A percentile compares a stretch with the other conserved stretches of the same genome.
Conservation (phyloP, 1,140 invertebrate genomes). For the Bursaphelenchus mucronatus region DNA sequence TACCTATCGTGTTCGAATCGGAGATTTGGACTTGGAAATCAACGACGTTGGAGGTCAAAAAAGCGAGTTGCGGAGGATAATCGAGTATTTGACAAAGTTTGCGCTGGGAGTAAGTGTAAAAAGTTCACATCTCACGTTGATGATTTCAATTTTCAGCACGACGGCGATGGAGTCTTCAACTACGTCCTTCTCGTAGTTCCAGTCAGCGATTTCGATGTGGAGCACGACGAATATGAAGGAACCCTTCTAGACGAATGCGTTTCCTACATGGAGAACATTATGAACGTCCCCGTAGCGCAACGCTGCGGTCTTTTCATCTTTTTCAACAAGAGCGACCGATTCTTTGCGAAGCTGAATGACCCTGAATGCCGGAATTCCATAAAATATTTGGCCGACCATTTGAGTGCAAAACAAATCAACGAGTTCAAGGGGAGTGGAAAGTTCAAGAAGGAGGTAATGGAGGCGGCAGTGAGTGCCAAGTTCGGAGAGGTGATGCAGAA, state of each 20-base stretch:
- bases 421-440: slow-evolving; percentile 29
- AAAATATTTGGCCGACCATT: slow-evolving; percentile 27
- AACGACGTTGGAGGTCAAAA: slow-evolving; percentile 49
- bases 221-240: slow-evolving; percentile 39
- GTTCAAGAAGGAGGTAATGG: slow-evolving; percentile 37
- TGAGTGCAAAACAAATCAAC: slow-evolving; percentile 22
- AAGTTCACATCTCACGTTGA: neutral
- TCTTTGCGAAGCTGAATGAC: slow-evolving; percentile 36
- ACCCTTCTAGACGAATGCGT: slow-evolving; percentile 49
- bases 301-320: slow-evolving; percentile 52
- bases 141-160: neutral
- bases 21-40: slow-evolving; percentile 38
- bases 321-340: slow-evolving; percentile 51
- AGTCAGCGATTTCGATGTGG: slow-evolving; percentile 49
- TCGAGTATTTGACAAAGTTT: neutral
- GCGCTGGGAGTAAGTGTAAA: too few species aligned
- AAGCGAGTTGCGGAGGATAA: slow-evolving; percentile 33
- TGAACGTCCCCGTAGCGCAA: slow-evolving; percentile 40
- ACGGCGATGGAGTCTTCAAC: slow-evolving; percentile 27
- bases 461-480: slow-evolving; percentile 31
- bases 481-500: slow-evolving; percentile 33
- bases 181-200: slow-evolving; percentile 50
- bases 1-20: slow-evolving; percentile 44
- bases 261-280: slow-evolving; percentile 31
- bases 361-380: slow-evolving; percentile 38